phyloP scores from a whole-genome alignment of 2,888 invertebrate species.

The Eumerus sabulonum region DNA sequence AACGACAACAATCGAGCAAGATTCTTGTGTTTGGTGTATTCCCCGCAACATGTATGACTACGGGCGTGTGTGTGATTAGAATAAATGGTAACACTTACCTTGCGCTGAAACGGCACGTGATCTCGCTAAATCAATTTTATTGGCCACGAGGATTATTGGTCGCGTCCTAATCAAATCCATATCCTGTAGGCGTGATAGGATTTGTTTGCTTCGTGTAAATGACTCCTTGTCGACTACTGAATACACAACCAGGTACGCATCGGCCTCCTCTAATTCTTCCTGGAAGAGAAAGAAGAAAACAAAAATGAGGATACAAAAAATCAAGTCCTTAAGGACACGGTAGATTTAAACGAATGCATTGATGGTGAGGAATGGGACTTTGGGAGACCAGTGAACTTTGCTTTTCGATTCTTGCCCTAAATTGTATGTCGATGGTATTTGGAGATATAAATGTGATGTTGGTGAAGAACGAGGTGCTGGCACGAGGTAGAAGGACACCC shows the following conservation, averaged over 20 bases:
- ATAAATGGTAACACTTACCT: conserved; percentile 81
- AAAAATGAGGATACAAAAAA: neutral
- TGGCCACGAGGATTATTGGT: conserved; percentile 92
- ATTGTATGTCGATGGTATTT: conserved; percentile 6
- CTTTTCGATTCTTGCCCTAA: conserved; percentile 5
- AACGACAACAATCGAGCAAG: too few species aligned
- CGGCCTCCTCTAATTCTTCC: conserved; percentile 88
- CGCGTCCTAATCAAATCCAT: conserved; percentile 87
- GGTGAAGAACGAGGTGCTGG: too few species aligned
- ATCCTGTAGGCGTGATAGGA: conserved; percentile 88
- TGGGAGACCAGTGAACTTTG: conserved; percentile 13
- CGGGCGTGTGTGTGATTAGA: too few species aligned
- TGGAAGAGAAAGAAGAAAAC: conserved; percentile 76
- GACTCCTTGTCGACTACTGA: conserved; percentile 95
- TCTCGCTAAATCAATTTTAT: conserved; percentile 95
- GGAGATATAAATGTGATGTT: conserved; percentile 1
- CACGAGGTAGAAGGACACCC: neutral
- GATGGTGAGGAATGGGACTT: too few species aligned
- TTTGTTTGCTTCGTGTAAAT: conserved; percentile 90
- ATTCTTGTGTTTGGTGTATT: too few species aligned
- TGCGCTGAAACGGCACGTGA: conserved; percentile 93
- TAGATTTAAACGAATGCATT: too few species aligned
- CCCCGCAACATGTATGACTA: too few species aligned
- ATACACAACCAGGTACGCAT: conserved; percentile 93
- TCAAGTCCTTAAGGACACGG: neutral